phyloP scores from a whole-genome alignment of 2,113 vertebrate genomes.

The Gymnorhina tibicen region DNA sequence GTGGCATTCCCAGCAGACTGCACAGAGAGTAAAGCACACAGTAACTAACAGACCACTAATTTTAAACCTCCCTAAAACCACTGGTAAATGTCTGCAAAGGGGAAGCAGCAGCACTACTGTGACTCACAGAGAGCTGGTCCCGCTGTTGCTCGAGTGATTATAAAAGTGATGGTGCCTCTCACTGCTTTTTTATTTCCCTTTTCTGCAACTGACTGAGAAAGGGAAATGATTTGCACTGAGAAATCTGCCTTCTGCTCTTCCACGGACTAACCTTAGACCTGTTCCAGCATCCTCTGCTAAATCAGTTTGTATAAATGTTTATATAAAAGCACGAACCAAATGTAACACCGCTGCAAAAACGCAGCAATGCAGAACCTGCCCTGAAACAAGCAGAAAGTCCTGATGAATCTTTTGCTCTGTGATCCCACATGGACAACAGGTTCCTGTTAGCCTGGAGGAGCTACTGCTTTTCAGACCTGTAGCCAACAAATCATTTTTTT shows the following conservation, averaged over 20 bases:
- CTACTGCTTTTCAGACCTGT: neutral
- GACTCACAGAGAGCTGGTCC: neutral
- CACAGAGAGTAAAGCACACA: neutral
- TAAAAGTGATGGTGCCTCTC: neutral
- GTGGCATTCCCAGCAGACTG: neutral
- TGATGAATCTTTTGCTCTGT: fast-evolving
- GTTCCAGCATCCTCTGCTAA: neutral
- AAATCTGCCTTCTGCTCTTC: neutral
- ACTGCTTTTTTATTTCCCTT: neutral
- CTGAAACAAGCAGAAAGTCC: neutral
- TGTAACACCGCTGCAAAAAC: neutral
- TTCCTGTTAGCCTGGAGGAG: neutral
- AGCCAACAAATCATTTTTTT: neutral
- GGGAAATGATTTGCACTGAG: neutral
- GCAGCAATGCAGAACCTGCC: neutral
- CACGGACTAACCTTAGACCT: neutral
- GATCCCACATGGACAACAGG: neutral
- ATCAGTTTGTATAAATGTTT: neutral
- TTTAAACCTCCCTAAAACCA: conserved; percentile 21
- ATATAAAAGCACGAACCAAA: neutral
- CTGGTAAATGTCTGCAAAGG: neutral
- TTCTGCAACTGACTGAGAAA: neutral
- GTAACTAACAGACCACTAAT: conserved; percentile 13
- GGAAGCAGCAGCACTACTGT: neutral
- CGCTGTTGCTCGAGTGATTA: neutral